Base-by-base conservation (phyloP, 2,888 invertebrate genomes). In the Xanthorhoe designata region DNA sequence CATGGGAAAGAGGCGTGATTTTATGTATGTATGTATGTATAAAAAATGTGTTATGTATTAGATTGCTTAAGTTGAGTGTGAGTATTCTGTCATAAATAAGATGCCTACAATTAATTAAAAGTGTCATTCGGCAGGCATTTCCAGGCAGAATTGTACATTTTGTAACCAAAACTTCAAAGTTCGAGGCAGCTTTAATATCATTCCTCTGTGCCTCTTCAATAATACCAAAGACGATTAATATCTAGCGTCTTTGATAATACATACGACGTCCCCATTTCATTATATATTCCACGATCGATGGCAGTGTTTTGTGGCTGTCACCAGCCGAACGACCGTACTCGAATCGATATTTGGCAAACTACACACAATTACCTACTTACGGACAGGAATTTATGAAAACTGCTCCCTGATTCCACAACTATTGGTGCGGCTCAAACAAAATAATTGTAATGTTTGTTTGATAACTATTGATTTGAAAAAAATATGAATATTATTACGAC, bases 281-380 rank as follows among this genome's bases (percentile, higher is more conserved):
- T 68, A 70, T 64, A 68, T 57, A 64, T 60, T 49, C 50, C 49
- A 15, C 61, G 61, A 64, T 68, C 66, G 58, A 63, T 70, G 65
- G 47, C 68, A 56, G 55, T 63, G 64, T 63, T 65, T 61, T 52
- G 69, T 64, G 61, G 60, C 63, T 58, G 69, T 63, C 71, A 67
- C 71, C 61, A 51, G 18, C 32, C 19, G 49, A 63, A 47, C 54
- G 51, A 32, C 15, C 8, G 32, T 49, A 32, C 35, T 52, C 6
- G 15, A 57, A 65, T 65, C 61, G 52, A 65, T 65, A 57, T 57
- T 60, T 61, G 65, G 64, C 60, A 60, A 65, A 51, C 55, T 60
- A 60, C 19, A 42, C 59, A 45, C 18, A 55, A 57, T 45, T 57
- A 57, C 51, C 45, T 45, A 38, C 42, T 35, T 35, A 35, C 4